Percentiles rank a stretch among this genome's conserved stretches.
phyloP scores from a whole-genome alignment of 1,140 invertebrate species.

The Aphidius ervi region DNA sequence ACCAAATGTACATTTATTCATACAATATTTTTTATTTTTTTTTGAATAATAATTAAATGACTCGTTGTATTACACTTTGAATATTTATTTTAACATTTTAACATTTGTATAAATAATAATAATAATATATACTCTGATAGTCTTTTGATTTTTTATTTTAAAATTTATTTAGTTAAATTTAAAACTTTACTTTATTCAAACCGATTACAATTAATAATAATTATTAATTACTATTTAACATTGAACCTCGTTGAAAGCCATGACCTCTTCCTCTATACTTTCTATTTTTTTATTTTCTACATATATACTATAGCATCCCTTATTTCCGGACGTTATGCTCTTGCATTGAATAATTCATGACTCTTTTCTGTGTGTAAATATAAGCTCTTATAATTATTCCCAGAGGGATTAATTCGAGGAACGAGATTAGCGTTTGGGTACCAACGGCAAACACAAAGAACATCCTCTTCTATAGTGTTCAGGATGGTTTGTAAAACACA shows the following conservation, averaged over 20 bases:
- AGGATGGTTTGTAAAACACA: background rate
- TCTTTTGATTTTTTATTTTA: no score
- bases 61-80: no score
- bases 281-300: background rate
- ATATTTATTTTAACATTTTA: no score
- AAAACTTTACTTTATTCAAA: background rate
- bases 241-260: background rate
- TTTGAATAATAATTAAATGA: no score
- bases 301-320: background rate
- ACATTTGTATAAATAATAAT: no score
- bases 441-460: slow-evolving; percentile 13
- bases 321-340: slow-evolving; percentile 15
- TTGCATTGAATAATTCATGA: slow-evolving; percentile 13
- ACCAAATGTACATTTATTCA: no score
- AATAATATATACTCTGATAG: no score
- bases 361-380: slow-evolving; percentile 6
- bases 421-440: slow-evolving; percentile 13
- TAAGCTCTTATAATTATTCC: slow-evolving; percentile 21
- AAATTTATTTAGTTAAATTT: no score
- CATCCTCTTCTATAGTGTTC: background rate
- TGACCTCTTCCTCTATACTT: background rate
- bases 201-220: slow-evolving; percentile 17
- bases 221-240: slow-evolving; percentile 19
- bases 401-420: slow-evolving; percentile 13
- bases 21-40: no score